Evolutionary conservation across 2,888 invertebrate species (phyloP).

Genomic region (Zygaena filipendulae): DNA sequence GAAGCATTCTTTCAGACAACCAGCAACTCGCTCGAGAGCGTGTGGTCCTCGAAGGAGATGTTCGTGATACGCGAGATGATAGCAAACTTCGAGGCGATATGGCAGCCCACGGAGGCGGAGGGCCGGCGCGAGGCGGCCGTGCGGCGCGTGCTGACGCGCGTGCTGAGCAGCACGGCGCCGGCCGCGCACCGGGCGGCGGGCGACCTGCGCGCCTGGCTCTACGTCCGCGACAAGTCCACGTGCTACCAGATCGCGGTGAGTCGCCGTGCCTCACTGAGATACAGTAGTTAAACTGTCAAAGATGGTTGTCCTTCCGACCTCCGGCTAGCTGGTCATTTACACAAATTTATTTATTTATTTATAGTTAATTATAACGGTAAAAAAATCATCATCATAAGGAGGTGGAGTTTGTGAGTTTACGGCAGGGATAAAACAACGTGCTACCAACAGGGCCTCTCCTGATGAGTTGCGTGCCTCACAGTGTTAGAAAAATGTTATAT

Average conservation of each 20-base stretch:
- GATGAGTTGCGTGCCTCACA: too few species aligned
- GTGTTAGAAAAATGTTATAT: too few species aligned
- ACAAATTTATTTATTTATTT: too few species aligned
- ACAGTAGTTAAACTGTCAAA: constrained; percentile 1
- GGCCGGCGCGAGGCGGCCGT: constrained; percentile 80
- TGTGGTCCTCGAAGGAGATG: constrained; percentile 75
- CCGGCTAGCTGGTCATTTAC: too few species aligned
- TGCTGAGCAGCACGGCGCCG: constrained; percentile 70
- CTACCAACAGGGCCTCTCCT: too few species aligned
- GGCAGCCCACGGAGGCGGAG: constrained; percentile 82
- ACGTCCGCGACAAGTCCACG: constrained; percentile 70
- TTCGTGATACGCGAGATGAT: constrained; percentile 84
- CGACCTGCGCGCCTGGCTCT: constrained; percentile 84
- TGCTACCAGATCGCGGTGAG: constrained; percentile 71
- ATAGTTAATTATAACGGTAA: too few species aligned
- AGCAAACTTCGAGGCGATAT: constrained; percentile 78
- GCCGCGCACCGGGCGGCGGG: constrained; percentile 76
- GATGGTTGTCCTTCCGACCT: constrained; percentile 3
- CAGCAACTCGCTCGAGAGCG: constrained; percentile 56
- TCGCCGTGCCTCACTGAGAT: constrained; percentile 10
- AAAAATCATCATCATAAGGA: too few species aligned
- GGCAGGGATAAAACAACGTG: too few species aligned
- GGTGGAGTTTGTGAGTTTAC: too few species aligned
- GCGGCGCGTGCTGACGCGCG: constrained; percentile 76
- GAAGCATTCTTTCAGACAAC: too few species aligned